phyloP scores from a whole-genome alignment of 1,140 invertebrate species.

The Caerostris extrusa region DNA sequence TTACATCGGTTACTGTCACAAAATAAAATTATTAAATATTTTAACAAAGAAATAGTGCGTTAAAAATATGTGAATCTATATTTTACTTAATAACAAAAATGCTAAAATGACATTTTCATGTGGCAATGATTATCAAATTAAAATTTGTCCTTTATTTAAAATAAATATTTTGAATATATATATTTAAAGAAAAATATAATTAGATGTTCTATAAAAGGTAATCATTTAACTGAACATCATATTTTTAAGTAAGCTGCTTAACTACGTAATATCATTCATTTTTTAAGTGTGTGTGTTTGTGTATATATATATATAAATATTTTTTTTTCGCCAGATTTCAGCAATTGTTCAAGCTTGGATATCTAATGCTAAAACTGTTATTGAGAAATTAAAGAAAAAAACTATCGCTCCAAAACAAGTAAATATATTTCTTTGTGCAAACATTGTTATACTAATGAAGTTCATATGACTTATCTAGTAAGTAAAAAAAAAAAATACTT shows the following conservation, averaged over 20 bases:
- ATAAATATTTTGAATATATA: background rate
- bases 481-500: too few species aligned
- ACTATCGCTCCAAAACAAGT: conserved; percentile 68
- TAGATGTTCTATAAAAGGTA: background rate
- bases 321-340: conserved; percentile 52
- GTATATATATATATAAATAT: background rate
- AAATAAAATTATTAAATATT: too few species aligned
- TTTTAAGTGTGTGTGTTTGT: too few species aligned
- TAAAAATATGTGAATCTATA: too few species aligned
- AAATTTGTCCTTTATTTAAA: background rate
- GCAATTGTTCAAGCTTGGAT: conserved; percentile 71
- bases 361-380: conserved; percentile 61
- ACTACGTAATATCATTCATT: background rate
- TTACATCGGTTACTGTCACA: too few species aligned
- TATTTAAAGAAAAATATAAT: background rate
- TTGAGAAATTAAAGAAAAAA: conserved; percentile 68
- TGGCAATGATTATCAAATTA: background rate
- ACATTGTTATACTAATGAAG: too few species aligned
- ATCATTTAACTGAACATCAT: background rate
- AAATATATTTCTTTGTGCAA: background rate
- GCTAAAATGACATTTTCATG: background rate
- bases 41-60: too few species aligned
- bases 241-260: background rate
- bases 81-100: background rate
- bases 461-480: too few species aligned